Base-by-base conservation (phyloP, 2,888 invertebrate species). In the Calliopum simillimum region DNA sequence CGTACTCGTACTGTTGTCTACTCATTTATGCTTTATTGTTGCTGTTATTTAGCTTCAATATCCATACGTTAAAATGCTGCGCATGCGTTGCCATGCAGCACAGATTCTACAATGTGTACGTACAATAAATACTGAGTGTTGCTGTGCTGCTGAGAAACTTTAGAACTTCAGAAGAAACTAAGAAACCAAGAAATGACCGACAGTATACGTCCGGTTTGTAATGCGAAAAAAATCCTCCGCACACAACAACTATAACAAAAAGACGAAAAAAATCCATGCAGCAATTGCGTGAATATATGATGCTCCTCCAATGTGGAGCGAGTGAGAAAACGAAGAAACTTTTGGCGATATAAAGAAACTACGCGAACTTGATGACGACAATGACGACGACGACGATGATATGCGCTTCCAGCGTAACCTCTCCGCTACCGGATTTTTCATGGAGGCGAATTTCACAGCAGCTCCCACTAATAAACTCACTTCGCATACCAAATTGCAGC, bases 391-490 rank as follows among this genome's bases (percentile, higher is more conserved):
- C 33, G 58, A 58, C 33, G 58, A 25, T n/a, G 58, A 67, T 49
- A 67, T 67, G 21, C 59, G 67, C 67, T 67, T 67, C 41, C 67
- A 67, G 67, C 67, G 47, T 25, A 67, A 46, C 66, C 66, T 58
- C 66, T 53, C 58, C 66, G 47, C 66, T 62, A 62, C 68, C 56
- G 68, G 53, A 68, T 68, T 63, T 19, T 56, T 53, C 53, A 23
- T 47, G 62, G 55, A 62, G 68, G 62, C 68, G 68, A 62, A 63
- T 53, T 68, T 68, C 62, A 68, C 68, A 68, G 68, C 62, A 61
- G 68, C 62, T 68, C 68, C 68, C 62, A 68, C 62, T 62, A 68
- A 68, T 62, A 63, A 46, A 56, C 56, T 58, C 67, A 58, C 47
- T 55, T n/a, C 33, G 41, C 13, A 21, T 33, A 58, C 16, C 25